Evolutionary conservation across 2,797 vertebrate genomes (phyloP).

Genomic region (Pogonophryne albipinna): DNA sequence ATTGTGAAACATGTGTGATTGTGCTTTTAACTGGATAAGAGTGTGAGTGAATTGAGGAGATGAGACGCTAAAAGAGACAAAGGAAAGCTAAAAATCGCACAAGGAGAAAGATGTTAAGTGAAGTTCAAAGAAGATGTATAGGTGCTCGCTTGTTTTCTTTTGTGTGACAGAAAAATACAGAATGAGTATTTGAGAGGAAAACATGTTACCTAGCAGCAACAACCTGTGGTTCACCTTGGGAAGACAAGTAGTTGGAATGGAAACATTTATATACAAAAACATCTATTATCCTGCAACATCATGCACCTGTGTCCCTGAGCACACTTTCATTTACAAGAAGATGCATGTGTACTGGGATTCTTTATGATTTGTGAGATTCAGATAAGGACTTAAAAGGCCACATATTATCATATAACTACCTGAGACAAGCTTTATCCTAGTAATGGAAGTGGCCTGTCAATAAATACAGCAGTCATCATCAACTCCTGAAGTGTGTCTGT

Average conservation of each 20-base stretch:
- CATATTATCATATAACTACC: not conserved
- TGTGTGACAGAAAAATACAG: constrained; percentile 18
- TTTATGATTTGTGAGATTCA: not conserved
- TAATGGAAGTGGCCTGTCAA: not conserved
- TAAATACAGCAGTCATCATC: not conserved
- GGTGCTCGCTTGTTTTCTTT: constrained; percentile 19
- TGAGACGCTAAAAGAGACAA: constrained; percentile 9
- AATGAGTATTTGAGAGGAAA: constrained; percentile 16
- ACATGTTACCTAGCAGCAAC: constrained; percentile 4
- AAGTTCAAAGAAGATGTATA: constrained; percentile 22
- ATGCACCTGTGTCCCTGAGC: not conserved
- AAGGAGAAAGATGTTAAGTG: constrained; percentile 7
- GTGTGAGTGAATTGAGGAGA: constrained; percentile 5
- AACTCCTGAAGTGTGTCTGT: constrained; percentile 9
- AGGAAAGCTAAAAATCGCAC: constrained; percentile 5
- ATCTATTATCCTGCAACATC: not conserved
- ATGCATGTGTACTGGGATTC: constrained; percentile 5
- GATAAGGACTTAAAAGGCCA: not conserved
- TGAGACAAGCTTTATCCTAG: not conserved
- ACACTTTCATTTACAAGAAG: not conserved
- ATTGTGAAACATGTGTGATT: constrained; percentile 21
- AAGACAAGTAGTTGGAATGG: not conserved
- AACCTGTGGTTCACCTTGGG: not conserved
- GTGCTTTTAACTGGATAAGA: constrained; percentile 10
- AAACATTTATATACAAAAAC: constrained; percentile 11